Percentiles rank a stretch among this genome's conserved stretches.
These are phyloP conservation scores for Lycocorax pyrrhopterus DNA, from an alignment of 2,113 vertebrate genomes.

Conservation along the genomic window DNA sequence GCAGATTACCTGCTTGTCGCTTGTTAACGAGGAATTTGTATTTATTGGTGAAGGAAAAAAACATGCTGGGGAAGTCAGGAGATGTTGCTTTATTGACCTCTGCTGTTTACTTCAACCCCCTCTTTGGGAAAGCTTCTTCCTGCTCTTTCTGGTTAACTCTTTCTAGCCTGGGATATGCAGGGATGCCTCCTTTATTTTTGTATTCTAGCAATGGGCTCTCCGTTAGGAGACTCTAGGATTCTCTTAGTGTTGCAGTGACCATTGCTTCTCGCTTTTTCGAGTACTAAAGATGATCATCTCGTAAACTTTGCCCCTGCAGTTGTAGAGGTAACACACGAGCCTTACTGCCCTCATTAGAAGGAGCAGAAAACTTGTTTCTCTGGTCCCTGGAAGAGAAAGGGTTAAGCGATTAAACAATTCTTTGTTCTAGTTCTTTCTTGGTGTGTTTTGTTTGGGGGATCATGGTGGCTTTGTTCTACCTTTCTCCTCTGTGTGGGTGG, in stretches of 20 bases:
- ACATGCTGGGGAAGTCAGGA: constrained; percentile 61
- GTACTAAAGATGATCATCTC: constrained; percentile 41
- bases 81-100: constrained; percentile 64
- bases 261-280: constrained; percentile 32
- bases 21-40: constrained; percentile 68
- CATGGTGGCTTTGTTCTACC: background rate
- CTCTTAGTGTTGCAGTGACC: constrained; percentile 25
- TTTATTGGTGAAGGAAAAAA: constrained; percentile 72
- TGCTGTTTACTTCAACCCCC: constrained; percentile 56
- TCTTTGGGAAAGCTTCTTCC: constrained; percentile 55
- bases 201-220: constrained; percentile 51
- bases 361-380: constrained; percentile 76
- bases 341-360: constrained; percentile 74
- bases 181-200: constrained; percentile 63
- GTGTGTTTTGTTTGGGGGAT: constrained; percentile 50
- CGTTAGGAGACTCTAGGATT: constrained; percentile 30
- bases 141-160: constrained; percentile 59
- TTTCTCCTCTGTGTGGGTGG: background rate
- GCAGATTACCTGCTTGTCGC: constrained; percentile 40
- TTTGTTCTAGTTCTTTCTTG: constrained; percentile 60
- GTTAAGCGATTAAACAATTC: constrained; percentile 75
- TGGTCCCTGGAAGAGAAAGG: constrained; percentile 76
- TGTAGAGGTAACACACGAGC: constrained; percentile 73
- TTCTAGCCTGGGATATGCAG: constrained; percentile 51
- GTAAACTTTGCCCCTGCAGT: constrained; percentile 58